A percentile compares a stretch with the other conserved stretches of the same genome.
These are phyloP conservation scores for Mechanitis messenoides DNA, from an alignment of 2,888 invertebrate species.

Conservation along the genomic window DNA sequence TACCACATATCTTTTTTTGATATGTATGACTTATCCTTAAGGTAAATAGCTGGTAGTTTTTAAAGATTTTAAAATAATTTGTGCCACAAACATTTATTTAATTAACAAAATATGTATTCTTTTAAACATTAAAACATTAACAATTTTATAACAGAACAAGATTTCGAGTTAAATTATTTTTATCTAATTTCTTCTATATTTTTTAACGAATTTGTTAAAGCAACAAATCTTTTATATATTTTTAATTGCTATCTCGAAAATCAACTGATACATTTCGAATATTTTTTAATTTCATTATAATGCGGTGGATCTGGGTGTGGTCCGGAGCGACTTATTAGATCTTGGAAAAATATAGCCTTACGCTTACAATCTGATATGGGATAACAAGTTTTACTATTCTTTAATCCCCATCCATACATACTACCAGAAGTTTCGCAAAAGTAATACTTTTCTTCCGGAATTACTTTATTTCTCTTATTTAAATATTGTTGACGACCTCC, in stretches of 20 bases:
- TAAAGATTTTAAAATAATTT: background rate
- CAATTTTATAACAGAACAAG: too few species aligned
- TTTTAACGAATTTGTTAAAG: too few species aligned
- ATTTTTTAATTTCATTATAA: conserved; percentile 23
- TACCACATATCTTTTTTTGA: too few species aligned
- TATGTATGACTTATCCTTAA: too few species aligned
- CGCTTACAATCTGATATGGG: conserved; percentile 16
- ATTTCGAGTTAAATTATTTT: too few species aligned
- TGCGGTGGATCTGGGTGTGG: conserved; percentile 35
- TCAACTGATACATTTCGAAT: background rate
- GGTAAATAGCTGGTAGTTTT: too few species aligned
- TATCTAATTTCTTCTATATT: too few species aligned
- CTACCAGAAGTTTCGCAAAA: conserved; percentile 33
- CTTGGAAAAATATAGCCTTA: conserved; percentile 15
- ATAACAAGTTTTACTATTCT: conserved; percentile 23
- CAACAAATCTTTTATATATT: too few species aligned
- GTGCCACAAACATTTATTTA: background rate
- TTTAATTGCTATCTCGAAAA: background rate
- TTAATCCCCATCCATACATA: conserved; percentile 34
- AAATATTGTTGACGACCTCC: conserved; percentile 30
- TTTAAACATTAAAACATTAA: background rate
- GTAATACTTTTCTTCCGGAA: conserved; percentile 35
- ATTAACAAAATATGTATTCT: background rate
- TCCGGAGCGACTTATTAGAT: conserved; percentile 28
- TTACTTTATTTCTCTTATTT: conserved; percentile 28